These are phyloP conservation scores for Aproaerema taeniolella DNA, from an alignment of 2,888 invertebrate genomes.

Conservation along the genomic window DNA sequence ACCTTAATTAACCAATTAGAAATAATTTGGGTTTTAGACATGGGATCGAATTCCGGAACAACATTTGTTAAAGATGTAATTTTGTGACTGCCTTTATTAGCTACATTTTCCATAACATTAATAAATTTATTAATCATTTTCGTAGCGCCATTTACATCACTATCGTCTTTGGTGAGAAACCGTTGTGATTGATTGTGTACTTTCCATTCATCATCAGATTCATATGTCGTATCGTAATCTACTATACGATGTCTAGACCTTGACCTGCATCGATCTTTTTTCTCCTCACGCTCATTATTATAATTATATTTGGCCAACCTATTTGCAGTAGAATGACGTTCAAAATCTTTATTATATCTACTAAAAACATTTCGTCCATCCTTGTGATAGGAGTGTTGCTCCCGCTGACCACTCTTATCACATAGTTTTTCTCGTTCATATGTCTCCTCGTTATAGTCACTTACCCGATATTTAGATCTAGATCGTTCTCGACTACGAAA, in stretches of 20 bases:
- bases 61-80: neutral
- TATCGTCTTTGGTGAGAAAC: neutral
- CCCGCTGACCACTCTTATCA: no score
- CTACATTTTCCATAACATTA: neutral
- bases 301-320: no score
- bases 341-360: no score
- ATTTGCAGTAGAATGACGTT: no score
- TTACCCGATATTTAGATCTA: neutral
- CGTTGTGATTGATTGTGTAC: neutral
- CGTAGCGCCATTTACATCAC: neutral
- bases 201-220: neutral
- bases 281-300: no score
- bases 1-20: neutral
- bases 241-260: neutral
- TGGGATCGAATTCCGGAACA: slow-evolving; percentile 5
- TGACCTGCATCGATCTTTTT: no score
- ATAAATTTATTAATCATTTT: neutral
- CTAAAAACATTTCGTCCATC: no score
- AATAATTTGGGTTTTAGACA: neutral
- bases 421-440: no score
- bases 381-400: no score
- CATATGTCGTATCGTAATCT: neutral
- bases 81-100: neutral
- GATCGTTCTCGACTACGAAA: no score
- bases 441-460: no score